A percentile compares a stretch with the other conserved stretches of the same genome.
Evolutionary conservation across 2,113 vertebrate species (phyloP).

Genomic region (Podarcis raffonei): DNA sequence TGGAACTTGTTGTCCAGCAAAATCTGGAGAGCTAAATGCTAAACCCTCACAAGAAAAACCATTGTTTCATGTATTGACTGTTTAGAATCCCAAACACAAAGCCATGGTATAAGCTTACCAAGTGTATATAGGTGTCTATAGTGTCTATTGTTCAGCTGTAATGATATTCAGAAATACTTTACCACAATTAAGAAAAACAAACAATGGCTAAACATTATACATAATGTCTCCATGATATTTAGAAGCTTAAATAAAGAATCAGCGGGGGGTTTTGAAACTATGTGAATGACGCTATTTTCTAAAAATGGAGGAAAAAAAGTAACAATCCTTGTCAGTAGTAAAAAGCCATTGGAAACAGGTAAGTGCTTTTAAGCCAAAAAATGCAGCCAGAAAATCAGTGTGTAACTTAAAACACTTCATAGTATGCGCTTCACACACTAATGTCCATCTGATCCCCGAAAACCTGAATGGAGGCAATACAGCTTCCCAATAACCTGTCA

Average conservation of each 20-base stretch:
- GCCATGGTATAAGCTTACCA: background rate
- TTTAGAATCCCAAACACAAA: background rate
- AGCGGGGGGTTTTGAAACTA: background rate
- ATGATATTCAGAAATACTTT: background rate
- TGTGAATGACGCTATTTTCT: background rate
- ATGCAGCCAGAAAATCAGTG: background rate
- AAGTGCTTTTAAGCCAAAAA: background rate
- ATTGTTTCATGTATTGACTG: background rate
- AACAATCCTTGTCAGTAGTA: background rate
- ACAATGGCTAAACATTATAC: background rate
- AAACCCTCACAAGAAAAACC: background rate
- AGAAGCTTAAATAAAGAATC: background rate
- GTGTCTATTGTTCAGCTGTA: no score
- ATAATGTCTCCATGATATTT: background rate
- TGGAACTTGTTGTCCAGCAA: no score
- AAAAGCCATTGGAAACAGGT: background rate
- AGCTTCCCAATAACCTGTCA: background rate
- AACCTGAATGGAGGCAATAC: background rate
- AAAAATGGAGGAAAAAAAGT: background rate
- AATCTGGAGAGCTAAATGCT: no score
- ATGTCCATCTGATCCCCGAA: background rate
- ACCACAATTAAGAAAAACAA: background rate
- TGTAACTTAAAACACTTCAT: background rate
- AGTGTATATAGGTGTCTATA: no score
- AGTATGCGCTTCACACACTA: background rate